phyloP scores from a whole-genome alignment of 2,888 invertebrate genomes.

The Dilophus febrilis region DNA sequence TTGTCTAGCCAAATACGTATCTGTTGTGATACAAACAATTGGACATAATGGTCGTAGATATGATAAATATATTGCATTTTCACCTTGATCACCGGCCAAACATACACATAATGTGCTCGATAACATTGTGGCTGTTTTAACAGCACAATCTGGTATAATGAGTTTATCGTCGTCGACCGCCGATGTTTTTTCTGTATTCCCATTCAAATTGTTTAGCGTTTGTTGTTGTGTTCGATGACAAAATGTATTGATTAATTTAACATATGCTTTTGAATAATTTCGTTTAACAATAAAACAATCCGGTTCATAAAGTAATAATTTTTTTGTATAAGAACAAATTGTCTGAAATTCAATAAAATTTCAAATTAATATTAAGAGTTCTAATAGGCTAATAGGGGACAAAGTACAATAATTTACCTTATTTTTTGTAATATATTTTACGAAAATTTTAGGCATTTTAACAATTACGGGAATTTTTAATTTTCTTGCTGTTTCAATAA shows the following conservation, averaged over 20 bases:
- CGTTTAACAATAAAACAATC: background rate
- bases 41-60: conserved; percentile 23
- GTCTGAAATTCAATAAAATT: background rate
- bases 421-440: conserved; percentile 7
- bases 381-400: too few relatives aligned
- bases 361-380: too few relatives aligned
- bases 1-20: conserved; percentile 13
- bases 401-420: background rate
- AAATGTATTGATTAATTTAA: background rate
- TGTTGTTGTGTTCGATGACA: background rate
- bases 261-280: background rate
- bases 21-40: conserved; percentile 16
- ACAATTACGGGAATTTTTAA: conserved; percentile 22
- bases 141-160: background rate
- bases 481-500: conserved; percentile 18
- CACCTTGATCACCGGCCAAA: conserved; percentile 13
- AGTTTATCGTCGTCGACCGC: background rate
- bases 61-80: conserved; percentile 1
- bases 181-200: background rate
- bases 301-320: background rate
- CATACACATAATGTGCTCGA: conserved; percentile 9
- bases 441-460: conserved; percentile 14
- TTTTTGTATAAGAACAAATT: background rate
- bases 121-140: background rate
- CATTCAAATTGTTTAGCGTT: background rate